Base-by-base conservation (phyloP, 1,140 invertebrate species). In the Ephestia elutella region DNA sequence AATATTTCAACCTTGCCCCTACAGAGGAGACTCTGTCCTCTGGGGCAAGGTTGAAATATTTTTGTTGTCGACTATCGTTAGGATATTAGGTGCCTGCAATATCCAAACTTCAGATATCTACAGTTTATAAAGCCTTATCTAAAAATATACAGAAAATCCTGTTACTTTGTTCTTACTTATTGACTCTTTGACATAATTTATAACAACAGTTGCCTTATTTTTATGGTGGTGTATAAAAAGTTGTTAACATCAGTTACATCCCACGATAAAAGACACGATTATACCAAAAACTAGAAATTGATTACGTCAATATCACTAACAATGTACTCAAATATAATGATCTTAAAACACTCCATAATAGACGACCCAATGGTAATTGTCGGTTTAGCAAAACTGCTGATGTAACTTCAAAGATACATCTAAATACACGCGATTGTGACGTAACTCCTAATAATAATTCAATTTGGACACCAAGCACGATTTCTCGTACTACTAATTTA, bases 391-490 rank as follows among this genome's bases (percentile, higher is more conserved):
- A 51, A 20, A 15, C 25, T 25, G 25, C 21, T 59, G 50, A 59
- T 28, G 51, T 54, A 59, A 59, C 25, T 15, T 1, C 10, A 15
- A 28, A 20, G 28, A 59, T 48, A 38, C 57, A 32, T 17, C 18
- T 44, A 32, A 44, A 20, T 54, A 35, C 57, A 59, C 57, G 57
- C 57, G 53, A 59, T 59, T 53, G 32, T 59, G 57, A 59, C 20
- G 57, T 28, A 59, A 59, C 49, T 51, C 17, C 11, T 53, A 25
- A 53, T 59, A 54, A 59, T 59, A 54, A 59, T 59, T 59, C 35
- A 54, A 59, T 54, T 51, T 59, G 35, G 50, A 59, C 50, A 53
- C 51, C 49, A 18, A 15, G 17, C 49, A 54, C 44, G 32, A 49
- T 57, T 49, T 49, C 56, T 30, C 30, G 48, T 53, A 53, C 21